phyloP scores from a whole-genome alignment of 2,797 vertebrate genomes.

The Arrhamphus sclerolepis region DNA sequence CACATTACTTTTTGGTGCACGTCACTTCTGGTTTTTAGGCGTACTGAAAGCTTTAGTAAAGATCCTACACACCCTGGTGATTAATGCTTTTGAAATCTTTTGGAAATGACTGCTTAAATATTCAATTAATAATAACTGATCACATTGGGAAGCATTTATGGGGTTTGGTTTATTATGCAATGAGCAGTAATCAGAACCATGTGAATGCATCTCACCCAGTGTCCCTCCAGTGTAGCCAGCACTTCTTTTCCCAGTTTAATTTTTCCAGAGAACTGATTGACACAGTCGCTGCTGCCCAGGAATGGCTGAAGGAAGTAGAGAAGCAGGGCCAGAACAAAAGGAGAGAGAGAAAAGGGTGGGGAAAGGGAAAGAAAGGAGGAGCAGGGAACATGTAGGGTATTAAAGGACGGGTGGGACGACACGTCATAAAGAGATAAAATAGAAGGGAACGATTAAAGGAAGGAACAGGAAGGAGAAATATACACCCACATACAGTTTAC shows the following conservation, averaged over 20 bases:
- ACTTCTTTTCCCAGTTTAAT: conserved; percentile 98
- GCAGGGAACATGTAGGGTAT: neutral
- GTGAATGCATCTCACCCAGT: conserved; percentile 86
- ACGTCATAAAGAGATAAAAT: neutral
- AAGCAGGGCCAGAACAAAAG: neutral
- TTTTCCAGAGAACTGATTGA: conserved; percentile 95
- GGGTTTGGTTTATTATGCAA: no score
- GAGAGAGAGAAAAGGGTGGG: neutral
- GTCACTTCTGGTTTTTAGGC: no score
- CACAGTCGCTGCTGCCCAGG: conserved; percentile 93
- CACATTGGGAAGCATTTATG: no score
- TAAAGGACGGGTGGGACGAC: neutral
- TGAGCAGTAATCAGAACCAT: neutral
- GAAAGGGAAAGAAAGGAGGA: neutral
- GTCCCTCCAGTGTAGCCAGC: conserved; percentile 92
- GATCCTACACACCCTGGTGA: no score
- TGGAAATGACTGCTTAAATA: no score
- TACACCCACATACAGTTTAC: no score
- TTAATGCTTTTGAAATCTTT: no score
- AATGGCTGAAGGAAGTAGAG: conserved; percentile 84
- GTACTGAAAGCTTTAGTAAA: no score
- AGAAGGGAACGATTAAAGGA: neutral
- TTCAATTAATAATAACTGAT: no score
- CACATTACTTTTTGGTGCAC: no score
- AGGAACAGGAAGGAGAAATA: no score